Evolutionary conservation across 2,888 invertebrate genomes (phyloP).

Genomic region (Erebia ligea): DNA sequence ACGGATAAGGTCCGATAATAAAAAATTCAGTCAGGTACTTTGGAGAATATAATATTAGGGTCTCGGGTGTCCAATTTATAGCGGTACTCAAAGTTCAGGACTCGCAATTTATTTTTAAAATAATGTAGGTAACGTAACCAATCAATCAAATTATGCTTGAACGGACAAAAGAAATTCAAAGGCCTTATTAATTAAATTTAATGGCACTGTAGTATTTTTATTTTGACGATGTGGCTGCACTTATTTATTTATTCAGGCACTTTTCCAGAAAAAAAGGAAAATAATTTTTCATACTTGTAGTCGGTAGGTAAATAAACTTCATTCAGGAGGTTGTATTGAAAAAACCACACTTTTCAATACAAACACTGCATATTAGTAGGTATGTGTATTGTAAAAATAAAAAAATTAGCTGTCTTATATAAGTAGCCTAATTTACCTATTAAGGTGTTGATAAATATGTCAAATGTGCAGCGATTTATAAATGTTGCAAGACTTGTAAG

Average conservation of each 20-base stretch:
- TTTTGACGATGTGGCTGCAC: background rate
- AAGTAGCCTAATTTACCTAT: background rate
- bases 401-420: background rate
- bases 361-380: no score
- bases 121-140: background rate
- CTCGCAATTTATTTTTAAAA: background rate
- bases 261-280: background rate
- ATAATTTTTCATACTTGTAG: no score
- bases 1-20: slow-evolving; percentile 37
- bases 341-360: no score
- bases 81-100: background rate
- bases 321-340: no score
- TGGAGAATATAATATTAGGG: slow-evolving; percentile 10
- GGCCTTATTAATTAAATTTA: background rate
- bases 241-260: background rate
- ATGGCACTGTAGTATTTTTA: background rate
- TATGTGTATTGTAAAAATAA: background rate
- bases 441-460: background rate
- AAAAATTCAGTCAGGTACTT: slow-evolving; percentile 16
- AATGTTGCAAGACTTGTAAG: background rate
- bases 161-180: slow-evolving; percentile 2
- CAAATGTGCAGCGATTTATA: background rate
- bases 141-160: background rate
- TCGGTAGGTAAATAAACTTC: no score
- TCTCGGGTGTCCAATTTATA: background rate